Evolutionary conservation across 2,888 invertebrate species (phyloP), one percentile per base, ranked within the genome.

Genomic region (Miltochrista miniata): DNA sequence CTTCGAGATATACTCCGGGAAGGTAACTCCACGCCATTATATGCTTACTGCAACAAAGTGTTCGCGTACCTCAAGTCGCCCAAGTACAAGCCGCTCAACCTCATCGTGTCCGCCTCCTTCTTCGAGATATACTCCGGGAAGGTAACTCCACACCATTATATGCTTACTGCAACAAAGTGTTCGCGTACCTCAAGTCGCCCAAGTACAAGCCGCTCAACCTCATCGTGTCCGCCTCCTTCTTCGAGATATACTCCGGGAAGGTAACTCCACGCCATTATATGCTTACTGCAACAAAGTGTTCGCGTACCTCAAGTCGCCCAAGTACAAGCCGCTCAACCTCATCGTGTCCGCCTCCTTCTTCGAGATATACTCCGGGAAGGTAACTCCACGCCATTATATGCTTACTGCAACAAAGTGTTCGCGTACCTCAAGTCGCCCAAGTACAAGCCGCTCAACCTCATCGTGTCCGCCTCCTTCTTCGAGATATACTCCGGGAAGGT

Each of bases 61-160:
- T 99, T 99, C 90, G 93, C 93, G 70, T 95, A 95, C 84, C 94
- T 97, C 41, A 95, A 95, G 76, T 94, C 95, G 51, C 92, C 96
- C 45, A 96, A 96, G 81, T 98, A 97, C 91, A 95, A 96, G 74
- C 94, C 96, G 54, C 92, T 96, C 70, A 96, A 98, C 88, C 93
- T 99, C 66, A 94, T 96, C 56, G 97, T 99, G 5, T 96, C 97
- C 42, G 96, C 98, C 44, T 98, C 98, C 77, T 99, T 99, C 93
- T 99, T 99, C 91, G 99, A 99, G 92, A 99, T 99, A 72, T 99
- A 99, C 90, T 98, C 99, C 75, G 99, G 99, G 61, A 99, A 99
- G 94, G 97, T 95, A 77, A 46, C 11, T n/a, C n/a, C n/a, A n/a
- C n/a, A n/a, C n/a, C n/a, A n/a, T n/a, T n/a, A n/a, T n/a, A n/a